Percentiles rank a stretch among this genome's conserved stretches.
phyloP scores from a whole-genome alignment of 2,797 vertebrate genomes.

The Microctenopoma lineatum region DNA sequence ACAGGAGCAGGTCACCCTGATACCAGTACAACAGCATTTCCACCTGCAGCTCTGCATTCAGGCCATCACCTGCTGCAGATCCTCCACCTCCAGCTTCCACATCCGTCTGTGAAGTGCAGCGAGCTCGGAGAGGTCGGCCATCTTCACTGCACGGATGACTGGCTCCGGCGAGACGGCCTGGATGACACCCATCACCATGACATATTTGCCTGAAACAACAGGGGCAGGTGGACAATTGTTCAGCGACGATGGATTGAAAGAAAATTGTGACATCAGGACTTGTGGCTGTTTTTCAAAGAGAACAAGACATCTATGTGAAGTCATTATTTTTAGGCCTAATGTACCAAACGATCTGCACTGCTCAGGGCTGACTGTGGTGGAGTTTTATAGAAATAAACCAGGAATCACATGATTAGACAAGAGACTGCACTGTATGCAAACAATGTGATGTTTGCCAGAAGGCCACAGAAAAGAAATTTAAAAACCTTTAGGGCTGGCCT shows the following conservation, averaged over 20 bases:
- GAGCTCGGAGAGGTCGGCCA: conserved; percentile 88
- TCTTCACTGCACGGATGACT: conserved; percentile 88
- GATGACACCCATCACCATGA: conserved; percentile 92
- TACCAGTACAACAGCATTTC: background rate
- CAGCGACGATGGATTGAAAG: conserved; percentile 14
- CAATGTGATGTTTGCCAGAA: background rate
- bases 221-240: conserved; percentile 33
- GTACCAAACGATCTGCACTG: background rate
- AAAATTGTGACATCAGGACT: background rate
- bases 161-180: conserved; percentile 86
- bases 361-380: background rate
- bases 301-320: background rate
- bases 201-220: conserved; percentile 86
- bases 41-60: conserved; percentile 31
- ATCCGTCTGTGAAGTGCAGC: conserved; percentile 80
- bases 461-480: background rate
- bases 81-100: conserved; percentile 92
- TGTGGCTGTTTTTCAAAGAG: conserved; percentile 2
- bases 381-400: background rate
- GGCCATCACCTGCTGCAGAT: conserved; percentile 83
- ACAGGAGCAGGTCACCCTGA: conserved; percentile 1
- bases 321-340: background rate
- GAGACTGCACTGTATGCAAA: too few species aligned
- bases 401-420: too few species aligned
- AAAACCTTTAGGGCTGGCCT: too few species aligned